Evolutionary conservation across 2,113 vertebrate genomes (phyloP), one percentile per base, ranked within the genome.

Genomic region (Oxyruncus cristatus): DNA sequence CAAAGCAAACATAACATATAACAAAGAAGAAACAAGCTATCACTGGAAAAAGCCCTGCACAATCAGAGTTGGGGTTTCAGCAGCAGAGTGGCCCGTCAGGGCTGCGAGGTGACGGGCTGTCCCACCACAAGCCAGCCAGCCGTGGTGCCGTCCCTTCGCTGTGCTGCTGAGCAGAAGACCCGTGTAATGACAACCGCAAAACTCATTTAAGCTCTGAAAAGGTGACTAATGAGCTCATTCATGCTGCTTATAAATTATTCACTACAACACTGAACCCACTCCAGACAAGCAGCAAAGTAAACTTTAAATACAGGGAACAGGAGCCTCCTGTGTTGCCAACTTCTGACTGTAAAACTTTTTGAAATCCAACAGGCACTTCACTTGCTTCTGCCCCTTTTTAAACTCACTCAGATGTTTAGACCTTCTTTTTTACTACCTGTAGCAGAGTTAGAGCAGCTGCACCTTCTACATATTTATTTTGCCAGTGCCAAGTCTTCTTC

Each of bases 181-280:
- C 88, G 7, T 86, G 97, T 98, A 98, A 98, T 97, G 97, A 98
- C 96, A 98, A 98, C 97, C 92, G 58, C 96, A 96, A 94, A 98
- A 97, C 97, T 98, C 98, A 98, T 98, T 98, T 98, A 96, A 98
- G 98, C 97, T 98, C 97, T 98, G 97, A 98, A 98, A 98, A 98
- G 98, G 98, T 97, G 96, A 98, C 98, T 98, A 98, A 98, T 98
- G 97, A 98, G 98, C 96, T 98, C 97, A 97, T 98, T 98, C 98
- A 98, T 94, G 95, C 95, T 82, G 95, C 92, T 97, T 95, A 98
- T 98, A 98, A 98, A 98, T 98, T 98, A 98, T 98, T 98, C 97
- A 98, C 97, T 92, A 93, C 96, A 93, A 97, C 97, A 97, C 95
- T 94, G 96, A 98, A 97, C 95, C 97, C 93, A 95, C 97, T 97